phyloP scores from a whole-genome alignment of 2,888 invertebrate genomes.

The Phengaris arion region DNA sequence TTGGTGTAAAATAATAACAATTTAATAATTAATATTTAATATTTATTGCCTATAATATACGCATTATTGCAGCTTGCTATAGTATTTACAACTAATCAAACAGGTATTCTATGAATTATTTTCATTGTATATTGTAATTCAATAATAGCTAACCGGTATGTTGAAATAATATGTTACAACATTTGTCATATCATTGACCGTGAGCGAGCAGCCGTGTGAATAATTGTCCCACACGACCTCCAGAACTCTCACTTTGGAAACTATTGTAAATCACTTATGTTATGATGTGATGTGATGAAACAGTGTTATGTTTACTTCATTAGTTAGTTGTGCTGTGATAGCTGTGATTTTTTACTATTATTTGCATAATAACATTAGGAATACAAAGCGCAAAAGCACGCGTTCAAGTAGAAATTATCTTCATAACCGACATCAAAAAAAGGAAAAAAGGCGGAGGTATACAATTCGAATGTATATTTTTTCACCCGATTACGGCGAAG shows the following conservation, averaged over 20 bases:
- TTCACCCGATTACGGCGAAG: no score
- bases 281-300: no score
- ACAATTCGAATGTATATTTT: no score
- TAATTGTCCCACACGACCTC: slow-evolving; percentile 45
- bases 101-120: background rate
- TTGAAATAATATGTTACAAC: slow-evolving; percentile 25
- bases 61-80: background rate
- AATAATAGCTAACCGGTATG: slow-evolving; percentile 10
- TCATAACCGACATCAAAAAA: no score
- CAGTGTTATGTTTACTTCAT: no score
- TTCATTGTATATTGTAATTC: background rate
- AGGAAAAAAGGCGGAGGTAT: no score
- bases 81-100: background rate
- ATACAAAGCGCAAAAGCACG: no score
- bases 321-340: no score
- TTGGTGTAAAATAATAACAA: background rate
- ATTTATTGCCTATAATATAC: slow-evolving; percentile 6
- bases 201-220: slow-evolving; percentile 43
- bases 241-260: slow-evolving; percentile 59
- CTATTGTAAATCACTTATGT: slow-evolving; percentile 27
- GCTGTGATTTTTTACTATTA: no score
- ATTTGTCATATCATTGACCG: slow-evolving; percentile 52
- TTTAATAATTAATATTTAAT: background rate
- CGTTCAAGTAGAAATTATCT: no score
- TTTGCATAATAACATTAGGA: no score